A percentile compares a stretch with the other conserved stretches of the same genome.
Conservation (phyloP, 2,888 invertebrate species). For the Spatulosminthurus flaviceps region DNA sequence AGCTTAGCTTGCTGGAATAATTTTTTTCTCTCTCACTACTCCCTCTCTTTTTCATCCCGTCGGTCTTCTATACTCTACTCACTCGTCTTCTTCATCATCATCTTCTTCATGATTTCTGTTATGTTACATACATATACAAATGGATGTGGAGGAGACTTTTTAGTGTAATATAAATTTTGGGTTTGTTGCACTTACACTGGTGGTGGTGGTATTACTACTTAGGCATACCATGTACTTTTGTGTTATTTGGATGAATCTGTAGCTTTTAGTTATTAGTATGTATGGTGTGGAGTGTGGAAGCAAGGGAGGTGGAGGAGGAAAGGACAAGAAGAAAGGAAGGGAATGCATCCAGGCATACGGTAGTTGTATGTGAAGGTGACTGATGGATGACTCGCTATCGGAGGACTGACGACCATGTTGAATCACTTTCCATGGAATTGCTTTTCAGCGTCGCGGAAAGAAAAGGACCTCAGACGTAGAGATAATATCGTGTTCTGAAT, state of each 20-base stretch:
- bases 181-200: no score
- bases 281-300: no score
- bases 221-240: no score
- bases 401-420: conserved; percentile 42
- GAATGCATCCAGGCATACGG: conserved; percentile 30
- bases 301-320: no score
- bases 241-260: no score
- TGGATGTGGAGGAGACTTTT: no score
- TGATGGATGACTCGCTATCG: conserved; percentile 44
- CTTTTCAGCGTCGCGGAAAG: conserved; percentile 45
- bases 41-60: conserved; percentile 10
- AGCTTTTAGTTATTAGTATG: no score
- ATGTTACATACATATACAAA: not conserved
- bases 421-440: conserved; percentile 51
- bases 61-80: not conserved
- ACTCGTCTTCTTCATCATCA: not conserved
- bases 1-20: conserved; percentile 20
- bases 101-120: not conserved
- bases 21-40: conserved; percentile 13
- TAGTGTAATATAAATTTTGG: no score
- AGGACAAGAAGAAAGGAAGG: not conserved
- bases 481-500: conserved; percentile 48
- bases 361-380: conserved; percentile 39
- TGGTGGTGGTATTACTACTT: no score
- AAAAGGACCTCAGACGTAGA: conserved; percentile 34